Base-by-base conservation (phyloP, 2,113 vertebrate species). In the Tragulus kanchil region DNA sequence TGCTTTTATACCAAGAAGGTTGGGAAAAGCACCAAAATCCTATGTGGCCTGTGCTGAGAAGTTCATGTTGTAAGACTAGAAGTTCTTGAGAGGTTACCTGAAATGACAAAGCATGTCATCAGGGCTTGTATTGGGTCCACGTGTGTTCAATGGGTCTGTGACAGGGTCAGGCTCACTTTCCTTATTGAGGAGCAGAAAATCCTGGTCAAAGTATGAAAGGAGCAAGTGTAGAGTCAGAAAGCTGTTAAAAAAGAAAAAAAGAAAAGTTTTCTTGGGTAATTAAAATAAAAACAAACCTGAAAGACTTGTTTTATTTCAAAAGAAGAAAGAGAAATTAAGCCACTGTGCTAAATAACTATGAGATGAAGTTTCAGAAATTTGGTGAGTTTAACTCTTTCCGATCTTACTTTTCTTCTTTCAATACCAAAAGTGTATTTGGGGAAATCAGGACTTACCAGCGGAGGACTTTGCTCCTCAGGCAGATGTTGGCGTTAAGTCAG, bases 401-500 rank as follows among this genome's bases (percentile, higher is more conserved):
- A 10, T 23, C 45, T 90, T 71, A 25, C 56, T 95, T 79, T 94
- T 71, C 21, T 62, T 81, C 67, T 91, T 95, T 92, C 21, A 8
- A 31, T 28, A 67, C 1, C 5, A 45, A 71, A 23, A 61, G 69
- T 83, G 25, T 84, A 4, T 59, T 45, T 25, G 79, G 50, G 23
- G 48, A 65, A 91, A 82, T 25, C 54, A 54, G 26, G 48, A 8
- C 12, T 64, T 67, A 2, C 56, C 26, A 75, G 79, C 79, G 23
- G 73, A 26, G 31, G n/a, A 77, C 42, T 83, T 79, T 52, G 54
- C 48, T 90, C 8, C 81, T 19, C 21, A 58, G 86, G 31, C 54
- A 58, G 21, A 62, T n/a, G 12, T 48, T 3, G 26, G 58, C 73
- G n/a, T 50, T 52, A 65, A 62, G 8, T 31, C 23, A 85, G 31